Base-by-base conservation (phyloP, 2,113 vertebrate species). In the Glaucidium brasilianum region DNA sequence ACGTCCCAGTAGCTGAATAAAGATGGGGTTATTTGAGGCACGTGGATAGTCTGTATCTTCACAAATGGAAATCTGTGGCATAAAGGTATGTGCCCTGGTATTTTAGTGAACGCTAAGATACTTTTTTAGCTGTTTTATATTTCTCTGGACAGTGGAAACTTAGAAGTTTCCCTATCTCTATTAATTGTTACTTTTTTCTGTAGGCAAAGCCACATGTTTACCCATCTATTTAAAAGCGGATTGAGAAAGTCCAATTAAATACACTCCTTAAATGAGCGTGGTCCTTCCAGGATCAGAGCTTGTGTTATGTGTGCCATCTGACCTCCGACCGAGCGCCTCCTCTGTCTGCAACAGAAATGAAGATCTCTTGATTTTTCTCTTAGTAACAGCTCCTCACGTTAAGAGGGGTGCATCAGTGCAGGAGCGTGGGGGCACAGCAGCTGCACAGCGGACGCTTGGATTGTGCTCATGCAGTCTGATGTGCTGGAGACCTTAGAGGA, bases 401-500 rank as follows among this genome's bases (percentile, higher is more conserved):
- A 35, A 63, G 75, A 68, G 27, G 16, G 27, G 16, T 37, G 29
- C 47, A 37, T 60, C 39, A 49, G 10, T 64, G 39, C 45, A 62
- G 69, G 26, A 29, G 66, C 1, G 0, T 11, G 25, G 23, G 37
- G 62, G 19, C 29, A 35, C 25, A 12, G 1, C 5, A 9, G 34
- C 25, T 63, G 34, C 35, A 23, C 29, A 12, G 5, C 10, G 53
- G 34, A 32, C 67, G 5, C 34, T 12, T 58, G 12, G 26, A 7
- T 69, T 39, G 6, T 17, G 34, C 39, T 69, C 4, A 13, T 0
- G 0, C 2, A 11, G 13, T 58, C 67, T 80, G 29, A 11, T 30
- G 32, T 71, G 37, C 49, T 94, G 71, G 30, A 84, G 63, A 26
- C 47, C 29, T 37, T 30, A 6, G 30, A 45, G 50, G 47, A 88